phyloP scores from a whole-genome alignment of 2,113 vertebrate species.

The Anser cygnoides region DNA sequence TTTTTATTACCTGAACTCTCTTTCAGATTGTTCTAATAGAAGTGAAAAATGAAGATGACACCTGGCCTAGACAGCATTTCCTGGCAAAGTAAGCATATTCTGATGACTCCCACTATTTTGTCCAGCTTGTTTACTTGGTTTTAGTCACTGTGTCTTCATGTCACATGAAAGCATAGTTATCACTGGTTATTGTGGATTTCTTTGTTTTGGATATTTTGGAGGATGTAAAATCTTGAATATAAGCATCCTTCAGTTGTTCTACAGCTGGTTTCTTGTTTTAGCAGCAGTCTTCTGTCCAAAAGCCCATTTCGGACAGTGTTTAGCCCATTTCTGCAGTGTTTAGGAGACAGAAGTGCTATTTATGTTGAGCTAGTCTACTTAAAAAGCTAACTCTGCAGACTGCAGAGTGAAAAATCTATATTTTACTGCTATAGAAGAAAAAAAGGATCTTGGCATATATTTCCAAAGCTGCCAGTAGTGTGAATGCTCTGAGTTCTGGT shows the following conservation, averaged over 20 bases:
- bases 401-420: neutral
- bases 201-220: constrained; percentile 10
- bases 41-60: constrained; percentile 93
- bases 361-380: neutral
- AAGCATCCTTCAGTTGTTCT: neutral
- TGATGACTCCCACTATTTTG: neutral
- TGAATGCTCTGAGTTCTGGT: neutral
- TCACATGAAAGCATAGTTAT: neutral
- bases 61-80: constrained; percentile 90
- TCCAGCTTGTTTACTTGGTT: neutral
- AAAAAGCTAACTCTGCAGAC: neutral
- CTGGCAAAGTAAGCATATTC: constrained; percentile 85
- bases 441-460: neutral
- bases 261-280: neutral
- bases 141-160: neutral
- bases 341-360: neutral
- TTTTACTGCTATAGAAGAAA: neutral
- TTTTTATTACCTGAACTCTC: neutral
- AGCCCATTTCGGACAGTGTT: neutral
- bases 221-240: neutral
- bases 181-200: neutral
- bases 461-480: neutral
- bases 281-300: neutral
- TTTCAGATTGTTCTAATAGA: constrained; percentile 94
- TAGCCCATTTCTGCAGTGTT: neutral